Evolutionary conservation across 2,797 vertebrate genomes (phyloP).

Genomic region (Falco biarmicus): DNA sequence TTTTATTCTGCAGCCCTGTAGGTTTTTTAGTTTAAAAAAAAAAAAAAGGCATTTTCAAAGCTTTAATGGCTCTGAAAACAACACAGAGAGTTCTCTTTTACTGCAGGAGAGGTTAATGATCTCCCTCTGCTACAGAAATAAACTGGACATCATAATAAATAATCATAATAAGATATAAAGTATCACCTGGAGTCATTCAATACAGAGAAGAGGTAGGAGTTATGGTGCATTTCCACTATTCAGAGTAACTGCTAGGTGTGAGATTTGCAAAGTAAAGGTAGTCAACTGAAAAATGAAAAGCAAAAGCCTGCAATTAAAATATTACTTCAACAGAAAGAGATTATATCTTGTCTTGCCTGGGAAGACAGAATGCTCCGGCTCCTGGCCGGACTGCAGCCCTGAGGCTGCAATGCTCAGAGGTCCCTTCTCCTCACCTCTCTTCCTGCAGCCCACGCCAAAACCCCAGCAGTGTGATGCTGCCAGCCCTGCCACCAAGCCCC

Average conservation of each 20-base stretch:
- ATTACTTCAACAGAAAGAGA: neutral
- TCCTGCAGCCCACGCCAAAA: neutral
- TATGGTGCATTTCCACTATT: neutral
- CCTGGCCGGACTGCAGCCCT: rapidly evolving
- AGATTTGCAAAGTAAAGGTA: neutral
- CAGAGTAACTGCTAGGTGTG: neutral
- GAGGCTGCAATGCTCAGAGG: rapidly evolving
- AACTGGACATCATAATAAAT: constrained; percentile 40
- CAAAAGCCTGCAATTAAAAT: neutral
- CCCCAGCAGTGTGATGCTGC: rapidly evolving
- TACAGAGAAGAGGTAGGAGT: neutral
- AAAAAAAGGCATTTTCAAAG: constrained; percentile 39
- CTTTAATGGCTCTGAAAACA: constrained; percentile 60
- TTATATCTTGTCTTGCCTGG: rapidly evolving
- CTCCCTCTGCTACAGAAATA: constrained; percentile 35
- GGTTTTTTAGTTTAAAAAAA: neutral
- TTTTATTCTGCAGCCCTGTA: constrained; percentile 3
- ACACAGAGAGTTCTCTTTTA: neutral
- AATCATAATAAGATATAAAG: constrained; percentile 48
- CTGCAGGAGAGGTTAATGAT: constrained; percentile 50
- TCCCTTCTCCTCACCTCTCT: neutral
- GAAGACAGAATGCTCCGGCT: rapidly evolving
- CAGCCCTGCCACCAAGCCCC: neutral
- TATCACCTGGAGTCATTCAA: neutral
- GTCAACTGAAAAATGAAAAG: neutral